Conservation (phyloP, 2,797 vertebrate species). For the Acanthurus tractus region DNA sequence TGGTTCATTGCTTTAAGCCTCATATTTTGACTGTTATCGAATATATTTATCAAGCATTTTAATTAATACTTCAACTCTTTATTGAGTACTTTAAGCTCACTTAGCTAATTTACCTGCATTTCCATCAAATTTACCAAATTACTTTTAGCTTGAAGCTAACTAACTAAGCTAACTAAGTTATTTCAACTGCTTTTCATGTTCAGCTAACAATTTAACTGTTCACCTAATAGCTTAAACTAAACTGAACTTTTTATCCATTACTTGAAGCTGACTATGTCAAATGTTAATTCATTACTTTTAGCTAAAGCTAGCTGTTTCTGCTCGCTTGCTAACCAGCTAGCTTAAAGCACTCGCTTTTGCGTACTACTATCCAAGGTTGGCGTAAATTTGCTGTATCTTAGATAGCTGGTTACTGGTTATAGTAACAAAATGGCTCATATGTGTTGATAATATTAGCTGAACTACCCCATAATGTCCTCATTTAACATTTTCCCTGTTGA, state of each 20-base stretch:
- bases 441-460: neutral
- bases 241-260: too few relatives aligned
- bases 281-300: too few relatives aligned
- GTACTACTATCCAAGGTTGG: neutral
- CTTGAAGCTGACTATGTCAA: too few relatives aligned
- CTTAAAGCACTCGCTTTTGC: neutral
- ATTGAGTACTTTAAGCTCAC: too few relatives aligned
- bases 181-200: neutral
- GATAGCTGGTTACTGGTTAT: neutral
- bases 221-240: too few relatives aligned
- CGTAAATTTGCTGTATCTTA: neutral
- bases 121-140: too few relatives aligned
- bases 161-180: neutral
- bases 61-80: too few relatives aligned
- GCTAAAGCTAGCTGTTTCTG: too few relatives aligned
- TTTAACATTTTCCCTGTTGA: neutral
- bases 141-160: too few relatives aligned
- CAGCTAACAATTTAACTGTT: too few relatives aligned
- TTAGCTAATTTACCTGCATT: too few relatives aligned
- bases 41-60: neutral
- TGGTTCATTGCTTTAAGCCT: neutral
- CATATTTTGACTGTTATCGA: neutral
- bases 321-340: neutral
- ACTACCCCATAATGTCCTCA: too few relatives aligned
- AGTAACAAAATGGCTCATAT: neutral